These are phyloP conservation scores for Ammodytes dubius DNA, from an alignment of 2,113 vertebrate genomes.

Conservation along the genomic window DNA sequence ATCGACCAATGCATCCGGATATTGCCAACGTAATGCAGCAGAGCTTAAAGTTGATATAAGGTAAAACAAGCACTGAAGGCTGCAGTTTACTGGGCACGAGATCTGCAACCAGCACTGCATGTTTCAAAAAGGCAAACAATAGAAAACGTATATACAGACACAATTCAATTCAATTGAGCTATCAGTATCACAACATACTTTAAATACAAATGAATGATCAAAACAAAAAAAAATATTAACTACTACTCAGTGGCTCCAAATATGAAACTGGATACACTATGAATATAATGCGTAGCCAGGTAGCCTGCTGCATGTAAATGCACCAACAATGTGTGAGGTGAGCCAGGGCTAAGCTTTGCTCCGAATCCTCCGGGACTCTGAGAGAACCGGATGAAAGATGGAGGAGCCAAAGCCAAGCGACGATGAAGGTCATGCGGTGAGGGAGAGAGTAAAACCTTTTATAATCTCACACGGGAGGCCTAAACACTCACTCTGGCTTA, in stretches of 20 bases:
- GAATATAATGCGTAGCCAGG: neutral
- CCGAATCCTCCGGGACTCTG: conserved; percentile 29
- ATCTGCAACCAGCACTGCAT: neutral
- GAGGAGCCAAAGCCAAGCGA: conserved; percentile 22
- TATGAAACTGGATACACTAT: neutral
- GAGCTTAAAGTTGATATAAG: conserved; percentile 15
- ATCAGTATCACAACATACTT: neutral
- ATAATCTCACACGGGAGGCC: conserved; percentile 31
- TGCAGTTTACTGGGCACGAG: neutral
- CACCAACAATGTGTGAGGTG: neutral
- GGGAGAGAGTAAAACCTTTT: conserved; percentile 42
- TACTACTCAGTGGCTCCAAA: neutral
- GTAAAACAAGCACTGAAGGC: conserved; percentile 11
- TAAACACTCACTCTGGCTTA: conserved; percentile 21
- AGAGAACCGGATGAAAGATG: conserved; percentile 55
- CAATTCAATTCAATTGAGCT: neutral
- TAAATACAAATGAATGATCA: neutral
- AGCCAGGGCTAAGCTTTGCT: conserved; percentile 30
- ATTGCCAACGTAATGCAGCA: conserved; percentile 22
- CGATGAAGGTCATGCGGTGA: conserved; percentile 62
- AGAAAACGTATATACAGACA: neutral
- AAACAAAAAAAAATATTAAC: neutral
- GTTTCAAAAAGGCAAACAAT: neutral
- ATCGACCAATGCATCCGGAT: conserved; percentile 23
- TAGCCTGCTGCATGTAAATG: conserved; percentile 18